Base-by-base conservation (phyloP, 37 sponge, comb jelly and placozoan genomes). In the Hexactinellida sp. region DNA sequence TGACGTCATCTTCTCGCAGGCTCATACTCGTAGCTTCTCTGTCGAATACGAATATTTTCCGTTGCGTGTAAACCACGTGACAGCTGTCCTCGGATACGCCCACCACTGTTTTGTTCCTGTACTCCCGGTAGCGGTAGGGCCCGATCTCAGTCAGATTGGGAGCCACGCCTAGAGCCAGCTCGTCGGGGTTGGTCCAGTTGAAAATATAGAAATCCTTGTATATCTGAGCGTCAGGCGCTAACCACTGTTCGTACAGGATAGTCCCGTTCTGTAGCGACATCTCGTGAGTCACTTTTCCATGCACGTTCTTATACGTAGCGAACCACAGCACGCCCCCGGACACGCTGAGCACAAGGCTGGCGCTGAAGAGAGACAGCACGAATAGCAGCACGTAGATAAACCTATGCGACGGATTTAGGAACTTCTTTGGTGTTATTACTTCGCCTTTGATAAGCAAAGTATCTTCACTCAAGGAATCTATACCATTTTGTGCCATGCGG, bases 181-280 rank as follows among this genome's bases (percentile, higher is more conserved):
- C 91, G 0, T 83, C 84, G 0, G 87, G 86, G 38, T 94, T 94
- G 39, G 94, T 94, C n/a, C 92, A 54, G 84, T 94, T 94, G 86
- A 91, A 94, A 84, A 94, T 89, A 86, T 94, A 92, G 83, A 92
- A 54, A 37, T 90, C 85, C 41, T 94, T 92, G 87, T 91, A 94
- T 38, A 94, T 39, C 19, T 86, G 88, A 0, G 91, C 84, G 0
- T 86, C 76, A 0, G 92, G 92, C n/a, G 85, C 38, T 83, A 86
- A 37, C 85, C 91, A 86, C 87, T 94, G 94, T 37, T 92, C 87
- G 54, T 89, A 94, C 0, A 52, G 55, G 0, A 94, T 36, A 0
- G 91, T 89, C 23, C 85, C 88, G 83, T 39, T 84, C 94, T 94
- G 84, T 24, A 83, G 76, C 13, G 76, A 63, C 76, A 63, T 63